Conservation (phyloP, 2,888 invertebrate genomes). For the Rotaria magnacalcarata region DNA sequence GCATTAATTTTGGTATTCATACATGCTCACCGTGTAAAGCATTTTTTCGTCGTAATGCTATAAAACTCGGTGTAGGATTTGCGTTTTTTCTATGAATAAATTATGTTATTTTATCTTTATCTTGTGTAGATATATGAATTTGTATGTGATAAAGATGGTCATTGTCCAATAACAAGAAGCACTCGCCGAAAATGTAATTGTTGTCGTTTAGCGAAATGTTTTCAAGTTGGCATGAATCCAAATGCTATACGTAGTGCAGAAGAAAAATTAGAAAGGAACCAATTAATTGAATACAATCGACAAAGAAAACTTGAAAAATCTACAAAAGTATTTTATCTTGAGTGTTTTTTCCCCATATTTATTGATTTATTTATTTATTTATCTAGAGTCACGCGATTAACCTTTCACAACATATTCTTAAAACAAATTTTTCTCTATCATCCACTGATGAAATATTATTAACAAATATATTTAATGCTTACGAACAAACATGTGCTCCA, state of each 20-base stretch:
- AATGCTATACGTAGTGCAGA: background rate
- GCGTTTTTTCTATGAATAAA: background rate
- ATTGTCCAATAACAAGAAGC: background rate
- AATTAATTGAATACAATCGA: background rate
- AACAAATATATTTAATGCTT: background rate
- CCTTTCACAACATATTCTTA: background rate
- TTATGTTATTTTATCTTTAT: background rate
- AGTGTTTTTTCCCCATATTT: background rate
- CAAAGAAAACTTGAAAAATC: background rate
- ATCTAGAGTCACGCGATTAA: background rate
- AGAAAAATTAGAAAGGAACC: background rate
- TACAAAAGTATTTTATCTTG: background rate
- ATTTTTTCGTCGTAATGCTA: conserved; percentile 6
- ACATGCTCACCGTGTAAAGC: background rate
- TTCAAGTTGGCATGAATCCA: background rate
- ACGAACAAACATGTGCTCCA: background rate
- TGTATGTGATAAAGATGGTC: background rate
- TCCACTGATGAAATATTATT: background rate
- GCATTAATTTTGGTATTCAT: background rate
- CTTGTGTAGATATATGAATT: background rate
- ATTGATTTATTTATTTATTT: background rate
- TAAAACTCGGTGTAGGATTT: background rate
- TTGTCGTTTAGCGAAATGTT: background rate
- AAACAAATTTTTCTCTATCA: background rate
- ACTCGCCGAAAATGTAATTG: background rate